Evolutionary conservation across 2,888 invertebrate species (phyloP).

Genomic region (Drosophila tripunctata): DNA sequence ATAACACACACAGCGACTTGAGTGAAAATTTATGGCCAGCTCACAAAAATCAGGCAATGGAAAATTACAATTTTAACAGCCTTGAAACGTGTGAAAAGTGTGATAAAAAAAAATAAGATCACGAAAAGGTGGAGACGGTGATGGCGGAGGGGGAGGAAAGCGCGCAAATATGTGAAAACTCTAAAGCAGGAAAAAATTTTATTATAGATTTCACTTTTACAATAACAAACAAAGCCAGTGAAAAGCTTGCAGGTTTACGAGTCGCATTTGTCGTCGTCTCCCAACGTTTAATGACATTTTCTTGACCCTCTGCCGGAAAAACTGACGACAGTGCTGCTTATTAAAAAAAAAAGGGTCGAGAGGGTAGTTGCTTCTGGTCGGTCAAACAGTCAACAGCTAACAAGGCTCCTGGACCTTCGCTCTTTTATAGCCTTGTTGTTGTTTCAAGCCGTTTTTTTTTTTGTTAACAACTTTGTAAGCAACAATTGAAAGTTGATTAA

Average conservation of each 20-base stretch:
- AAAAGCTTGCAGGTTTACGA: conserved; percentile 54
- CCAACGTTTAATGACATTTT: conserved; percentile 69
- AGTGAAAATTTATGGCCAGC: conserved; percentile 63
- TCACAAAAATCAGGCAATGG: conserved; percentile 49
- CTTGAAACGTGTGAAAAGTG: conserved; percentile 57
- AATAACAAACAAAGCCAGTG: conserved; percentile 6
- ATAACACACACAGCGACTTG: conserved; percentile 64
- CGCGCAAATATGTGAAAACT: too few relatives aligned
- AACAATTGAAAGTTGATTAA: background rate
- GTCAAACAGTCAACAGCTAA: background rate
- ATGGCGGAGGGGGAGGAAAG: background rate
- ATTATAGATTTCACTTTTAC: conserved; percentile 71
- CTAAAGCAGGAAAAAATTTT: conserved; percentile 54
- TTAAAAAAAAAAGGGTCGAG: conserved; percentile 52
- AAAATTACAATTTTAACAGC: conserved; percentile 67
- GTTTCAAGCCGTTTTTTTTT: background rate
- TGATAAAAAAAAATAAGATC: too few relatives aligned
- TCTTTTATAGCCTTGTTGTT: background rate
- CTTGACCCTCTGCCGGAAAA: conserved; percentile 44
- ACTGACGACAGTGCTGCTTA: conserved; percentile 50
- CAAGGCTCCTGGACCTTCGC: background rate
- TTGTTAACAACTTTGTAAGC: background rate
- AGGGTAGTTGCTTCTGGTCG: background rate
- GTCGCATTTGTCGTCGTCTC: conserved; percentile 45
- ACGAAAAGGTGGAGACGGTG: too few relatives aligned